Evolutionary conservation across 2,888 invertebrate species (phyloP), one percentile per base, ranked within the genome.

Genomic region (Deroplatys truncata): DNA sequence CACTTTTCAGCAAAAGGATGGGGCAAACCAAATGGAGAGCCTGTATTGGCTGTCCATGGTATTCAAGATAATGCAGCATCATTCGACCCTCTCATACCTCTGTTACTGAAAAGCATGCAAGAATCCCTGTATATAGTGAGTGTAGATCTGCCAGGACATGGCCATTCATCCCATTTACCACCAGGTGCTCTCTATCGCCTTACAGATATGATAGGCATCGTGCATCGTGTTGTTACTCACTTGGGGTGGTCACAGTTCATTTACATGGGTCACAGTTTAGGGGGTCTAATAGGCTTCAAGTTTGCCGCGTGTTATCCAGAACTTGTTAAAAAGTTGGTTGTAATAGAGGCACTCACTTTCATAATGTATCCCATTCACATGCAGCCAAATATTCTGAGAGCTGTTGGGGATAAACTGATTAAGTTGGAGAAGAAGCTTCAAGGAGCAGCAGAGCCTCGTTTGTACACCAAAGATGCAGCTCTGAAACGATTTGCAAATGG

Each of bases 131-230:
- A 93, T 88, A 92, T 93, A 83, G 92, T 94, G 0, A 92, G 92
- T 0, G 92, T 94, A 84, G 94, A 94, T 91, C 92, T 94, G 86
- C 94, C 94, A 16, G 94, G 94, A 8, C 94, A 94, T 91, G 94
- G 94, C 82, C 91, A 92, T 0, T 94, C 94, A 10, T 94, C 94
- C 4, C 93, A 93, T 88, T 92, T 93, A 86, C 93, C 93, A 0
- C 29, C 91, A 2, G 94, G 94, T 9, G 84, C 92, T 85, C 92
- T 92, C 20, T 92, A 94, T 86, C 91, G 93, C 72, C 92, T 92
- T 90, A 91, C 92, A n/a, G 92, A 93, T 90, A 93, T 92, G 88
- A 89, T 93, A 0, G 56, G 93, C 9, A 20, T 92, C 3, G 89
- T 94, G 29, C 91, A 92, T 86, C 91, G 93, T 88, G 92, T 94